Conservation (phyloP, 1,140 invertebrate genomes). For the Anastatus disparis region DNA sequence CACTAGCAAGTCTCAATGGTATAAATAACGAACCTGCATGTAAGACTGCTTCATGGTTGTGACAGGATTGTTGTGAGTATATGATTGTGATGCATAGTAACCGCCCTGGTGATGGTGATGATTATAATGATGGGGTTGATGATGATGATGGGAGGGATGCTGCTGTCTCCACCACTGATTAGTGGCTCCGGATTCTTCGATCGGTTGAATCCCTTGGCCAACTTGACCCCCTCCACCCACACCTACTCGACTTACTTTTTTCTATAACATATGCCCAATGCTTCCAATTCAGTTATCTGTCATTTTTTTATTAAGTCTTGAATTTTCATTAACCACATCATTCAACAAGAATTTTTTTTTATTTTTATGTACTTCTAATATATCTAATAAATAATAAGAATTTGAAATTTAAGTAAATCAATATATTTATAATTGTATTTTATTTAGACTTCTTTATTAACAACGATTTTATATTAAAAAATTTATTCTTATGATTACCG, state of each 20-base stretch:
- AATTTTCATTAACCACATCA: not conserved
- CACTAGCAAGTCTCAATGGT: not conserved
- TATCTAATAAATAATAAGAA: no score
- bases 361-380: no score
- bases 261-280: conserved; percentile 58
- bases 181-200: conserved; percentile 57
- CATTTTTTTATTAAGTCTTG: no score
- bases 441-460: no score
- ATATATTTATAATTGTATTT: no score
- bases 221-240: conserved; percentile 60
- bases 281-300: conserved; percentile 16
- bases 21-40: conserved; percentile 64
- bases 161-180: conserved; percentile 65
- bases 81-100: conserved; percentile 63
- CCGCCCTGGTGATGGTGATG: conserved; percentile 59
- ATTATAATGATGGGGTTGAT: conserved; percentile 50
- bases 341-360: no score
- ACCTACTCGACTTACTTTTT: conserved; percentile 65
- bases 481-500: no score
- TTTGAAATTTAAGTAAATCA: no score
- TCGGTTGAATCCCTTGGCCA: conserved; percentile 58
- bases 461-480: no score
- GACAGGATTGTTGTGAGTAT: conserved; percentile 64
- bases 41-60: conserved; percentile 66
- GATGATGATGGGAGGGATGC: conserved; percentile 57